Percentiles rank a stretch among this genome's conserved stretches.
Conservation (phyloP, 2,888 invertebrate genomes). For the Trissoscelio sp. region DNA sequence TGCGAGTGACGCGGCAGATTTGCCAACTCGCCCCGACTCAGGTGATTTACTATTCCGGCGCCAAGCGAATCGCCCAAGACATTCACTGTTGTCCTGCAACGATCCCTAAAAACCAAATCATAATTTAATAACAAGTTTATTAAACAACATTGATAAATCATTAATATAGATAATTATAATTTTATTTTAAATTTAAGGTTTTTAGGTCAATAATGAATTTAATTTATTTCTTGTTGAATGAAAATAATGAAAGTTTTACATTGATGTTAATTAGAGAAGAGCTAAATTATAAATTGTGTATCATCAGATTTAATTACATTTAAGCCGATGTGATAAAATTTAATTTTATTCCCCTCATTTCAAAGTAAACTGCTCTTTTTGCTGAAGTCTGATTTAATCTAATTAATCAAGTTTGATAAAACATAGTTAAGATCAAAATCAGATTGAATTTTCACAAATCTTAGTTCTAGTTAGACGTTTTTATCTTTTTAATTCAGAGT, state of each 20-base stretch:
- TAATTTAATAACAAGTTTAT: no score
- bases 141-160: no score
- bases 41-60: constrained; percentile 87
- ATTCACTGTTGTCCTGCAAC: constrained; percentile 86
- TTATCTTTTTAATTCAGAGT: no score
- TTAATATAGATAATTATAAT: no score
- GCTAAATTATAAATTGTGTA: not conserved
- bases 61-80: constrained; percentile 89
- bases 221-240: no score
- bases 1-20: constrained; percentile 76
- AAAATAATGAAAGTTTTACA: not conserved
- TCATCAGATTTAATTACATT: constrained; percentile 7
- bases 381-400: not conserved
- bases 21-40: constrained; percentile 84
- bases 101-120: constrained; percentile 80
- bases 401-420: constrained; percentile 8
- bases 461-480: no score
- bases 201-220: no score
- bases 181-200: no score
- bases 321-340: not conserved
- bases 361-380: constrained; percentile 5
- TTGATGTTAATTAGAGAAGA: not conserved
- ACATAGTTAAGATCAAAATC: constrained; percentile 5
- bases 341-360: constrained; percentile 2
- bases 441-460: not conserved